Base-by-base conservation (phyloP, 2,888 invertebrate species). In the Pardosa pseudoannulata region DNA sequence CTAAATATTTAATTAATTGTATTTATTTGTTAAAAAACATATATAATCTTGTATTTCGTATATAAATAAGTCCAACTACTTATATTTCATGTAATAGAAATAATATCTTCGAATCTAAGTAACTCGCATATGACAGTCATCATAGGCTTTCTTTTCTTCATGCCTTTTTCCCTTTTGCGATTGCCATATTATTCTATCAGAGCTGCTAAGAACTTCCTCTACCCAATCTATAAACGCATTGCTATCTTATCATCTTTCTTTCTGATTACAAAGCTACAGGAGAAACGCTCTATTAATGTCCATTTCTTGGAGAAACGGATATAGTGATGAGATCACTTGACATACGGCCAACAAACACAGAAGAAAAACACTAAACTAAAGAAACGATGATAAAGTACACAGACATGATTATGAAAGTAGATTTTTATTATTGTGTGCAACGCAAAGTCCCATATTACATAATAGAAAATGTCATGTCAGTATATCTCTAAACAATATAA, bases 321-420 rank as follows among this genome's bases (percentile, higher is more conserved):
- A 64, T 27, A 74, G 36, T 62, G 62, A 74, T 74, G 39, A 74
- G 36, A 29, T 19, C 36, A 32, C 73, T 64, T 74, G 73, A 74
- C 62, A 23, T 64, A 62, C 64, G 32, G 74, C 74, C 74, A 74
- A 64, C 23, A 32, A 36, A 27, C 36, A 39, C 39, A 19, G 32
- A 39, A 19, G 62, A 62, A 28, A 36, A 64, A 39, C 36, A 36
- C 13, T 16, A 13, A 71, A 46, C 46, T 41, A n/a, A 56, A 64
- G 74, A 74, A 62, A 74, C 36, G 62, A 74, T 74, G 56, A 56
- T 56, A 56, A 56, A 23, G 56, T 56, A 46, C n/a, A 56, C 23
- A 23, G 56, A 56, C 27, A 50, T 74, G 32, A 64, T 74, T 64
- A 62, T 27, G 32, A 36, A 64, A 64, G 62, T 27, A 73, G 32